Percentiles rank a stretch among this genome's conserved stretches.
Conservation (phyloP, 2,113 vertebrate species). For the Puntigrus tetrazona region DNA sequence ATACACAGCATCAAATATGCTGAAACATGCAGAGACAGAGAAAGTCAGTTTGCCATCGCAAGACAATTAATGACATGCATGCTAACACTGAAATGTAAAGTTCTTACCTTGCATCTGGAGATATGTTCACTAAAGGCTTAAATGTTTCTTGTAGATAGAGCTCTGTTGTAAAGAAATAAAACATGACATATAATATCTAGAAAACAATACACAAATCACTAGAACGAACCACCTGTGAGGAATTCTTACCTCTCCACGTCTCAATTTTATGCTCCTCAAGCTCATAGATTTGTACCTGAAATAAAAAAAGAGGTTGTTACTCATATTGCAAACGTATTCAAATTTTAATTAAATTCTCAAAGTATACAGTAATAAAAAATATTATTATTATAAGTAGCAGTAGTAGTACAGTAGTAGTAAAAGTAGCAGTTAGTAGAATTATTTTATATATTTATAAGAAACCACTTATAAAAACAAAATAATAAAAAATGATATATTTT, state of each 20-base stretch:
- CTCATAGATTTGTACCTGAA: conserved; percentile 98
- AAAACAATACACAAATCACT: background rate
- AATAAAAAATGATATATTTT: too few species aligned
- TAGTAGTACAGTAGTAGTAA: too few species aligned
- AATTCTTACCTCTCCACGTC: conserved; percentile 90
- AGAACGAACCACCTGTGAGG: background rate
- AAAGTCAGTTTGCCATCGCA: background rate
- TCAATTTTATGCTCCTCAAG: conserved; percentile 98
- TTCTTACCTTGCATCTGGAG: conserved; percentile 92
- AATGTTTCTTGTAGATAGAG: conserved; percentile 99
- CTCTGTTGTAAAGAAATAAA: conserved; percentile 77
- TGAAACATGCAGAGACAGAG: conserved; percentile 59
- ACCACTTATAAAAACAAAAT: too few species aligned
- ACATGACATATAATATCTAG: background rate
- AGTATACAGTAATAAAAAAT: background rate
- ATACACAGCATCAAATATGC: conserved; percentile 94
- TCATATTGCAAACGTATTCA: background rate
- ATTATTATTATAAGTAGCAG: too few species aligned
- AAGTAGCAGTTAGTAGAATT: too few species aligned
- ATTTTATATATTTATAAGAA: too few species aligned
- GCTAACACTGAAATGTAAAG: background rate
- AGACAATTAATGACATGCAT: background rate
- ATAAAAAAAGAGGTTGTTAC: conserved; percentile 34
- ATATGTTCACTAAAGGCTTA: conserved; percentile 98
- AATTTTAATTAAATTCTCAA: background rate